phyloP scores from a whole-genome alignment of 1,140 invertebrate species.

The Proctacanthus coquilletti region DNA sequence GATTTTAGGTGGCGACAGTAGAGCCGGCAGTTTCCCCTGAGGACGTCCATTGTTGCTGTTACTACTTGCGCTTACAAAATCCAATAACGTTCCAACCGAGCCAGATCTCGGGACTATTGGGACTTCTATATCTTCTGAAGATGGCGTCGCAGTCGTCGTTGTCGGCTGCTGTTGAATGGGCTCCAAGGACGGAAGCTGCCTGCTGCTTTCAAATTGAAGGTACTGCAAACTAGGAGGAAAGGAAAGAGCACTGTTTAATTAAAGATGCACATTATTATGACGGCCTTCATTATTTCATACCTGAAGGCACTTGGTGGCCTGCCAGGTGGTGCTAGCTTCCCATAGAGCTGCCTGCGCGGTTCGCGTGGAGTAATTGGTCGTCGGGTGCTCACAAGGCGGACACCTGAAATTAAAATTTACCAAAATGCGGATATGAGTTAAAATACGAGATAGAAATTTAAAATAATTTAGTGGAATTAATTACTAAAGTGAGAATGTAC shows the following conservation, averaged over 20 bases:
- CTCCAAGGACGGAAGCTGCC: constrained; percentile 10
- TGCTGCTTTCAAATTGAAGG: constrained; percentile 19
- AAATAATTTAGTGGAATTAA: no score
- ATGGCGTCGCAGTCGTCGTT: not conserved
- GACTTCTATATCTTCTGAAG: not conserved
- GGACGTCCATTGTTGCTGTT: not conserved
- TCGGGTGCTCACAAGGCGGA: constrained; percentile 47
- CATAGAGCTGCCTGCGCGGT: constrained; percentile 53
- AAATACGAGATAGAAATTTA: no score
- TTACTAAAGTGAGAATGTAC: no score
- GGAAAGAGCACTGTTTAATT: constrained; percentile 6
- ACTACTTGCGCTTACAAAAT: not conserved
- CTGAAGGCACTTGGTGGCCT: constrained; percentile 66
- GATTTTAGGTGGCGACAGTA: constrained; percentile 4
- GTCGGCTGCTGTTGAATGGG: constrained; percentile 6
- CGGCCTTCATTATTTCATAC: constrained; percentile 36
- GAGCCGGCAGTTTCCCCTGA: constrained; percentile 3
- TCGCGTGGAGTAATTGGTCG: constrained; percentile 67
- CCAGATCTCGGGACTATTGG: constrained; percentile 2
- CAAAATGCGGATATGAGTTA: no score
- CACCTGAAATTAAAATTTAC: no score
- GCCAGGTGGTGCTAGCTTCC: constrained; percentile 36
- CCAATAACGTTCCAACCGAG: constrained; percentile 3
- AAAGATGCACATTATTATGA: constrained; percentile 2
- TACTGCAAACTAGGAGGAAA: constrained; percentile 29